Base-by-base conservation (phyloP, 2,113 vertebrate genomes). In the Hydropotes inermis region DNA sequence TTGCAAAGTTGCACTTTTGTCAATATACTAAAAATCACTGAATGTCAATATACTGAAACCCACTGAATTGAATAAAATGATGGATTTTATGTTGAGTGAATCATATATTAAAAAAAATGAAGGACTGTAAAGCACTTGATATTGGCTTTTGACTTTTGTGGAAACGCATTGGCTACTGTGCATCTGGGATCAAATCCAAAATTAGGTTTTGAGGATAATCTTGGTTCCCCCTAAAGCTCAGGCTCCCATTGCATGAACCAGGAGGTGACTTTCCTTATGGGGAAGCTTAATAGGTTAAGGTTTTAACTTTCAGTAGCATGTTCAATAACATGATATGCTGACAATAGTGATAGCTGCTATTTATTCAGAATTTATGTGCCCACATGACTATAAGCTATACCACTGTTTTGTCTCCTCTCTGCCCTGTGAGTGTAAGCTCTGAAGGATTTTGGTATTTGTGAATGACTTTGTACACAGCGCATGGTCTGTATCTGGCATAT, bases 141-240 rank as follows among this genome's bases (percentile, higher is more conserved):
- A 27, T 82, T 61, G 82, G 25, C 28, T 81, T 74, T 96, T 85
- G 90, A 61, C 88, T 88, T 91, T 89, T 94, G 33, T 91, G 58
- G 19, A 91, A 97, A 28, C 3, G 9, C 19, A 14, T 47, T 79
- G 43, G 58, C 45, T 90, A 30, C 61, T 25, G 2, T 86, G 36
- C 7, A 36, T 89, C 60, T 27, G 54, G 13, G 21, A 86, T 21
- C 58, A 87, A 90, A 74, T 79, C 58, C 64, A 28, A 58, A 86
- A 47, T 92, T 86, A 25, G 43, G 43, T 81, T 55, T 96, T 81
- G 45, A 86, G 2, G 10, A 47, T 87, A 95, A 39, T 70, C 30
- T 50, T 50, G 14, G 15, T 87, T 89, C 70, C 36, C 23, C 27
- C 30, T 74, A 27, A 64, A 83, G 61, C 8, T 76, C 19, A 86